Percentiles rank a stretch among this genome's conserved stretches.
These are phyloP conservation scores for Anableps anableps DNA, from an alignment of 2,797 vertebrate species.

Conservation along the genomic window DNA sequence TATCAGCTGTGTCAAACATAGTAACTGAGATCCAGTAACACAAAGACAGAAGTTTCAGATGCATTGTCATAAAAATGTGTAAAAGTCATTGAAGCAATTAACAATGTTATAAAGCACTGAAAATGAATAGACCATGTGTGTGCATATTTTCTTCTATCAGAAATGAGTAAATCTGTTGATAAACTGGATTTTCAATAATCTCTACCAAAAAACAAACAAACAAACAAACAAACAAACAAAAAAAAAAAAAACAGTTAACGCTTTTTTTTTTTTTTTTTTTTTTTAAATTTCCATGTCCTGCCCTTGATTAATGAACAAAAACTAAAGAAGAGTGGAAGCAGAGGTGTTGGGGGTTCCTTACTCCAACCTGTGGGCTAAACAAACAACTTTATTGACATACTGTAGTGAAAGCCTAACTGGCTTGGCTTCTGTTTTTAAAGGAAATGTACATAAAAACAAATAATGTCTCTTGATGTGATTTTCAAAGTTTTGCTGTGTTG, in stretches of 20 bases:
- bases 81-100: background rate
- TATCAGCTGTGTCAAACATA: background rate
- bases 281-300: too few relatives aligned
- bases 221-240: too few relatives aligned
- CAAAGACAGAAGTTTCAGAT: background rate
- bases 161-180: background rate
- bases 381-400: too few relatives aligned
- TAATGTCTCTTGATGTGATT: background rate
- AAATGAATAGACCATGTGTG: background rate
- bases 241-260: background rate
- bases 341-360: background rate
- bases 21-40: background rate
- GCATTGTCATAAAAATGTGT: background rate
- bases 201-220: too few relatives aligned
- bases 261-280: too few relatives aligned
- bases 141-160: background rate
- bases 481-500: background rate
- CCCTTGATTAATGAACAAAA: background rate
- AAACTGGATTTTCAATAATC: background rate
- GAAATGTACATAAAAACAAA: background rate
- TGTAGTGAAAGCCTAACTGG: too few relatives aligned
- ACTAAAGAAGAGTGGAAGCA: too few relatives aligned
- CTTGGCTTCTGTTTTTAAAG: background rate
- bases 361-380: background rate
- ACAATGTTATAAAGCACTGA: background rate